These are phyloP conservation scores for Netelia virgata DNA, from an alignment of 2,888 invertebrate species.

Conservation along the genomic window DNA sequence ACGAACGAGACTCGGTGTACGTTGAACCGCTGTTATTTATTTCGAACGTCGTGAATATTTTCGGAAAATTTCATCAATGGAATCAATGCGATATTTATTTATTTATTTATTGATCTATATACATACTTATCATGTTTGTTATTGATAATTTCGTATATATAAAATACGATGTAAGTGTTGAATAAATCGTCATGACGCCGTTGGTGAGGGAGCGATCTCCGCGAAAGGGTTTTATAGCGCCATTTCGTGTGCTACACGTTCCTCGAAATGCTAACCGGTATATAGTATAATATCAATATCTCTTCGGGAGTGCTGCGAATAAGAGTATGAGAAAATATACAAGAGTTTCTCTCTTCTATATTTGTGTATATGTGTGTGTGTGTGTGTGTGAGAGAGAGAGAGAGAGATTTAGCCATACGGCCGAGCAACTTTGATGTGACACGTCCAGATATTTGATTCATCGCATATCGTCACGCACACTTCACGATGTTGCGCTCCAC, in stretches of 20 bases:
- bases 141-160: conserved; percentile 69
- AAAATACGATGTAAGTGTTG: conserved; percentile 66
- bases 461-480: conserved; percentile 77
- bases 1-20: no score
- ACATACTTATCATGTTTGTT: no score
- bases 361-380: no score
- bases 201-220: conserved; percentile 43
- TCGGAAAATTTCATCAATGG: neutral
- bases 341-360: no score
- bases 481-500: conserved; percentile 61
- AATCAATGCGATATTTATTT: no score
- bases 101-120: neutral
- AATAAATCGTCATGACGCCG: conserved; percentile 58
- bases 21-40: no score
- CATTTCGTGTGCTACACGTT: conserved; percentile 44
- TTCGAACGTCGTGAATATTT: no score
- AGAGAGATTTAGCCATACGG: conserved; percentile 68
- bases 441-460: conserved; percentile 75
- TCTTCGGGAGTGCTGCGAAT: conserved; percentile 26
- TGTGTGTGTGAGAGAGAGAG: neutral
- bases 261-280: conserved; percentile 76
- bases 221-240: conserved; percentile 33
- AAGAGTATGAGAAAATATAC: neutral
- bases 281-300: conserved; percentile 68
- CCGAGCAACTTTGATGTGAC: conserved; percentile 78